Conservation (phyloP, 2,797 vertebrate species). For the Sylvia borin region DNA sequence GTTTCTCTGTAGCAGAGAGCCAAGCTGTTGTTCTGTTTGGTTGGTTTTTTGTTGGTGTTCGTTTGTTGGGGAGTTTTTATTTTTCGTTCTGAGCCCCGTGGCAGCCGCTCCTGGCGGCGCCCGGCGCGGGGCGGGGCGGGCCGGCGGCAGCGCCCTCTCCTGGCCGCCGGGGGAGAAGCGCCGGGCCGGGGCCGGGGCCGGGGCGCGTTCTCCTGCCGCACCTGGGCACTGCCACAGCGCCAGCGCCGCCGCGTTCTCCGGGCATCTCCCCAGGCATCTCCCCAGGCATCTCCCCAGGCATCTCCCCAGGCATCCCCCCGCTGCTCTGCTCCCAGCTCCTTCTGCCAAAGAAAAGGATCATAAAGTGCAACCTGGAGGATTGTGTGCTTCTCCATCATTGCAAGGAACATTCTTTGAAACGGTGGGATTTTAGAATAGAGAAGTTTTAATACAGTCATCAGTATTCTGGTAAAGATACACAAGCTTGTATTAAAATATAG, state of each 20-base stretch:
- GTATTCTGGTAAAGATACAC: background rate
- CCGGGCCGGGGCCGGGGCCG: background rate
- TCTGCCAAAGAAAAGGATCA: rapidly evolving
- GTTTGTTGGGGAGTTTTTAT: no score
- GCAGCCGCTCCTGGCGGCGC: background rate
- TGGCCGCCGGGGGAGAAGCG: background rate
- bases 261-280: background rate
- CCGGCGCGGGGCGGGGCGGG: background rate
- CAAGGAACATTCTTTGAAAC: background rate
- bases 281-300: no score
- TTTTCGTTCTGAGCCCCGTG: background rate
- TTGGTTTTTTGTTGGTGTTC: no score
- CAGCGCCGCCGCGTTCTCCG: rapidly evolving
- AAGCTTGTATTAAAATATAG: background rate
- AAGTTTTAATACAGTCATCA: background rate
- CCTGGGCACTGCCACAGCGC: background rate
- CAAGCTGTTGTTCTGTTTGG: background rate
- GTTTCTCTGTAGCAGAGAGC: background rate
- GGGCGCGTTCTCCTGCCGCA: background rate
- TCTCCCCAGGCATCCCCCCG: background rate
- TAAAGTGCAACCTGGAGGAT: background rate
- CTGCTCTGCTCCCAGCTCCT: background rate
- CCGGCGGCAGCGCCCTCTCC: slow-evolving; percentile 10
- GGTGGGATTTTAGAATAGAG: background rate
- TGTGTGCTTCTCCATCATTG: background rate